phyloP scores from a whole-genome alignment of 2,113 vertebrate genomes.

The Pyrgilauda ruficollis region DNA sequence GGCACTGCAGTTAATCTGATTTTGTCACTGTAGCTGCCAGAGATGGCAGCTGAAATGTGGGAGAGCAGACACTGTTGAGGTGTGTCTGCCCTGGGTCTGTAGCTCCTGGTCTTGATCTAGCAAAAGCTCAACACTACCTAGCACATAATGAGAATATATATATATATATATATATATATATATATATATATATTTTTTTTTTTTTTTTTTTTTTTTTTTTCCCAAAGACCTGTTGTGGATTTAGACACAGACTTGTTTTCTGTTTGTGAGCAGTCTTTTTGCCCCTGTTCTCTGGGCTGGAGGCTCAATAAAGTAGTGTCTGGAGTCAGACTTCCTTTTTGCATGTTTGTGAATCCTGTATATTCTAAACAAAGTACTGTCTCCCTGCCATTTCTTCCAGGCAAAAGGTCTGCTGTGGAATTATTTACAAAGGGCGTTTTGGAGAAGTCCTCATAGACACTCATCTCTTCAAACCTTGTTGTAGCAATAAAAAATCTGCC shows the following conservation, averaged over 20 bases:
- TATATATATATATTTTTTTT: too few species aligned
- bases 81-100: background rate
- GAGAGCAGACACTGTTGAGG: background rate
- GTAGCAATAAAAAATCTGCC: slow-evolving; percentile 85
- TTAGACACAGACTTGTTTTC: background rate
- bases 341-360: background rate
- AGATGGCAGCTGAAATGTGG: background rate
- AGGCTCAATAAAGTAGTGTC: background rate
- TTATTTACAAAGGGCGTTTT: slow-evolving; percentile 97
- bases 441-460: slow-evolving; percentile 98
- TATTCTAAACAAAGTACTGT: background rate
- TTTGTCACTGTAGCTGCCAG: background rate
- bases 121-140: background rate
- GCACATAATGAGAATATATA: background rate
- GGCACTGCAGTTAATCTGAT: background rate
- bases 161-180: too few species aligned
- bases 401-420: slow-evolving; percentile 97
- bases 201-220: background rate
- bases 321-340: background rate
- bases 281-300: background rate
- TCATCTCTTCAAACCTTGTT: slow-evolving; percentile 97
- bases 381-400: slow-evolving; percentile 63
- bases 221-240: background rate
- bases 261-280: background rate
- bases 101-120: background rate